phyloP scores from a whole-genome alignment of 1,140 invertebrate genomes.

The Drosophila saltans region DNA sequence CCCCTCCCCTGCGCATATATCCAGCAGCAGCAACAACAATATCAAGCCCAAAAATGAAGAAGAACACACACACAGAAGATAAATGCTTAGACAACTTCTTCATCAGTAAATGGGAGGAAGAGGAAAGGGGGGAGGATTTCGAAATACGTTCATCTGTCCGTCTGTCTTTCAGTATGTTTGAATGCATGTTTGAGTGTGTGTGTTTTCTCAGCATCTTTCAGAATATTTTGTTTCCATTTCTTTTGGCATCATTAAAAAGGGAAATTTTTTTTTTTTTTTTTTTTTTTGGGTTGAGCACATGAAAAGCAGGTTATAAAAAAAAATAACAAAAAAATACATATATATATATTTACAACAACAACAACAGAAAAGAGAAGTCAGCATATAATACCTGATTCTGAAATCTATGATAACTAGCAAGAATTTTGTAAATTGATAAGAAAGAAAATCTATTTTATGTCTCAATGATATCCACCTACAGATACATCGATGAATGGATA shows the following conservation, averaged over 20 bases:
- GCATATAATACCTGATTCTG: background rate
- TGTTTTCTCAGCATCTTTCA: constrained; percentile 35
- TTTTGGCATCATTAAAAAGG: constrained; percentile 53
- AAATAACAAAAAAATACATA: too few relatives aligned
- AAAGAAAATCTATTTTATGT: too few relatives aligned
- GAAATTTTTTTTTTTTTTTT: constrained; percentile 37
- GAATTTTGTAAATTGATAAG: too few relatives aligned
- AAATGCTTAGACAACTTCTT: constrained; percentile 46
- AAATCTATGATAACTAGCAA: background rate
- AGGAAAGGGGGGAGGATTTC: constrained; percentile 15
- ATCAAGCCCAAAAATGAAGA: constrained; percentile 10
- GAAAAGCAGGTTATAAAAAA: constrained; percentile 33
- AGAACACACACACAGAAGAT: constrained; percentile 31
- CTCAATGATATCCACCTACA: too few relatives aligned
- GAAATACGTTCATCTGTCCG: constrained; percentile 22
- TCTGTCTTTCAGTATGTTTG: constrained; percentile 28
- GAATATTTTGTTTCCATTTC: constrained; percentile 47
- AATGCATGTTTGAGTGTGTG: background rate
- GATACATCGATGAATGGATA: too few relatives aligned
- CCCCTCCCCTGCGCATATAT: background rate
- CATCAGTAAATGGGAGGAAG: background rate
- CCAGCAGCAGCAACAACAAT: constrained; percentile 4
- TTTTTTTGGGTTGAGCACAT: constrained; percentile 19
- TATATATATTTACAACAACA: too few relatives aligned
- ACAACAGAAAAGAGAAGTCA: background rate